Evolutionary conservation across 2,888 invertebrate species (phyloP).

Genomic region (Drosophila silvestris): DNA sequence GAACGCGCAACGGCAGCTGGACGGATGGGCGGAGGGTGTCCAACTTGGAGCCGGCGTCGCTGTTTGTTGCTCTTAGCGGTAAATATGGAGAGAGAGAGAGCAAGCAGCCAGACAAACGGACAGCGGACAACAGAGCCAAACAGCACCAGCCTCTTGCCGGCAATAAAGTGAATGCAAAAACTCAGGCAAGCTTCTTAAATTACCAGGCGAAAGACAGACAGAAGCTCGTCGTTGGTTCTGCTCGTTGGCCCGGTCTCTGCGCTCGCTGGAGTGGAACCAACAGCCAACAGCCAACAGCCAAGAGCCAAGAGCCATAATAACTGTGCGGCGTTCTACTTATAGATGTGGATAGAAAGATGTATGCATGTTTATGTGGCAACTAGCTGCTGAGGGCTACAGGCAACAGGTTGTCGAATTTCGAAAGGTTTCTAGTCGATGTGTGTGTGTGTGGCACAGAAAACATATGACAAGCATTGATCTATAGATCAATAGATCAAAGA

Average conservation of each 20-base stretch:
- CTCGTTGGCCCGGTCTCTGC: constrained; percentile 57
- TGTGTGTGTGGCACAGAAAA: constrained; percentile 38
- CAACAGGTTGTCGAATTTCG: constrained; percentile 62
- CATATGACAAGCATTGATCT: constrained; percentile 49
- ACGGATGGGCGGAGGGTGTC: constrained; percentile 26
- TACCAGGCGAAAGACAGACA: constrained; percentile 53
- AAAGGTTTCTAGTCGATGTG: constrained; percentile 39
- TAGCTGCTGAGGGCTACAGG: constrained; percentile 33
- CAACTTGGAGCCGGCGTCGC: constrained; percentile 51
- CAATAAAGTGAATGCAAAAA: constrained; percentile 70
- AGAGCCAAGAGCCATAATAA: constrained; percentile 38
- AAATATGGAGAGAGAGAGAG: constrained; percentile 42
- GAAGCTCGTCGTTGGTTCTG: constrained; percentile 65
- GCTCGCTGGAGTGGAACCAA: constrained; percentile 63
- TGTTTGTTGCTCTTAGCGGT: constrained; percentile 78
- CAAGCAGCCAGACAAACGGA: constrained; percentile 26
- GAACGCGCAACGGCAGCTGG: constrained; percentile 10
- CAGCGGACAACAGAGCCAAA: constrained; percentile 3
- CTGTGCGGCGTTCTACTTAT: constrained; percentile 60
- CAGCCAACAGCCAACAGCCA: constrained; percentile 22
- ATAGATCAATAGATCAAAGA: constrained; percentile 47
- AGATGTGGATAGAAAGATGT: constrained; percentile 2
- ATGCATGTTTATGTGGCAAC: constrained; percentile 4
- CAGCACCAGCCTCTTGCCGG: constrained; percentile 22
- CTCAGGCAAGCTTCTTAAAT: constrained; percentile 67